These are phyloP conservation scores for Ectropis grisescens DNA, from an alignment of 1,140 invertebrate species.

Conservation along the genomic window DNA sequence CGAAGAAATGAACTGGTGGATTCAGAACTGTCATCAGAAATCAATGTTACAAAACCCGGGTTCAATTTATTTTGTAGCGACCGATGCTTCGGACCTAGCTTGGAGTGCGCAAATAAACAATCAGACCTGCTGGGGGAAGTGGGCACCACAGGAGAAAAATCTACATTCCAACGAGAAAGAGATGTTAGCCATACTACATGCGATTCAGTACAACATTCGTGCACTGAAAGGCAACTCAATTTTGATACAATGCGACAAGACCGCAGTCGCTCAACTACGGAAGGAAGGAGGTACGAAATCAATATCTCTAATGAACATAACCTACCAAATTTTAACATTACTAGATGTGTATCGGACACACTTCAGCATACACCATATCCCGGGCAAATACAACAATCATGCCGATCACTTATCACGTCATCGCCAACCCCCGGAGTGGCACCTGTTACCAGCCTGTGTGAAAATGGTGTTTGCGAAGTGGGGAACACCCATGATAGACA, in stretches of 20 bases:
- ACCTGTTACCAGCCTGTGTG: background rate
- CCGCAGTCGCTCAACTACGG: conserved; percentile 18
- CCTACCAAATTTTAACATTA: background rate
- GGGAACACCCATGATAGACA: conserved; percentile 2
- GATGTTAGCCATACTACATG: conserved; percentile 19
- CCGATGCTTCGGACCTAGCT: conserved; percentile 28
- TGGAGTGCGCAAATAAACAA: conserved; percentile 31
- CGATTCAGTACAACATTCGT: background rate
- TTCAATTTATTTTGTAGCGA: conserved; percentile 18
- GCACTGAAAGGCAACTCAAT: background rate
- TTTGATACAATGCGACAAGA: conserved; percentile 27
- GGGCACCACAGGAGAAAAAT: conserved; percentile 13
- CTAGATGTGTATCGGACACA: background rate
- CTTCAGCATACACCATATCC: conserved; percentile 7
- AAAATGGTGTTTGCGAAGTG: conserved; percentile 7
- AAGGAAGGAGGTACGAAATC: conserved; percentile 32
- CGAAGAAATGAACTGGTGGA: conserved; percentile 7
- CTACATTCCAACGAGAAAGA: conserved; percentile 33
- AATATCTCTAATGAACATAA: conserved; percentile 16
- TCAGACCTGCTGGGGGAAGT: conserved; percentile 8
- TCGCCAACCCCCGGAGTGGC: conserved; percentile 1
- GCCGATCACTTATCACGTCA: conserved; percentile 3
- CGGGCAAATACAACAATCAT: conserved; percentile 11
- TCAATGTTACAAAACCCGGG: conserved; percentile 4
- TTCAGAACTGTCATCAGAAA: conserved; percentile 6